Conservation (phyloP, 2,888 invertebrate species). For the Eupithecia dodoneata region DNA sequence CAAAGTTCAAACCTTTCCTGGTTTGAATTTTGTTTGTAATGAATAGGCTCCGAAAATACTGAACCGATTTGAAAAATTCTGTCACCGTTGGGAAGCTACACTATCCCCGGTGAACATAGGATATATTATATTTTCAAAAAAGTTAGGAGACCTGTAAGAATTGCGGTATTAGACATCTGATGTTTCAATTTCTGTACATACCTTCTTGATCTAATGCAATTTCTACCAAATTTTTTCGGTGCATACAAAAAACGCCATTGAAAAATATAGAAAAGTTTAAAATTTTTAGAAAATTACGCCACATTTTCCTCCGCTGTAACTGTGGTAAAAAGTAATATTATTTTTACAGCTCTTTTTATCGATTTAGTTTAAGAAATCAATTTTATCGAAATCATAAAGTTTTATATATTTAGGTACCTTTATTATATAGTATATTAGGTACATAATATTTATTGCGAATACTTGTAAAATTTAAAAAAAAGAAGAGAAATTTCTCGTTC, state of each 20-base stretch:
- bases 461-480: not conserved
- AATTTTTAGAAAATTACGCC: slow-evolving; percentile 11
- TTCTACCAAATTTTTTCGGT: slow-evolving; percentile 3
- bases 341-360: slow-evolving; percentile 26
- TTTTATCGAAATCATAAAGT: not conserved
- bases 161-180: too few species aligned
- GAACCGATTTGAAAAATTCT: too few species aligned
- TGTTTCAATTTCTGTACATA: not conserved
- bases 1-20: too few species aligned
- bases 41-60: too few species aligned
- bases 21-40: too few species aligned
- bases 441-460: not conserved
- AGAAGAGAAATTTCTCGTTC: too few species aligned
- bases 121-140: too few species aligned
- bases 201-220: slow-evolving; percentile 16
- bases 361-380: slow-evolving; percentile 30
- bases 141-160: too few species aligned
- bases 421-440: not conserved
- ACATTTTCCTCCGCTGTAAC: slow-evolving; percentile 25
- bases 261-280: slow-evolving; percentile 13
- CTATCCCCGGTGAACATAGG: too few species aligned
- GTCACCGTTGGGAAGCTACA: too few species aligned
- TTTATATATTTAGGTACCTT: not conserved
- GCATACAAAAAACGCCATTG: slow-evolving; percentile 1
- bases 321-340: slow-evolving; percentile 16